Percentiles rank a stretch among this genome's conserved stretches.
These are phyloP conservation scores for Ptychochromis oligacanthus DNA, from an alignment of 2,113 vertebrate species.

Conservation along the genomic window DNA sequence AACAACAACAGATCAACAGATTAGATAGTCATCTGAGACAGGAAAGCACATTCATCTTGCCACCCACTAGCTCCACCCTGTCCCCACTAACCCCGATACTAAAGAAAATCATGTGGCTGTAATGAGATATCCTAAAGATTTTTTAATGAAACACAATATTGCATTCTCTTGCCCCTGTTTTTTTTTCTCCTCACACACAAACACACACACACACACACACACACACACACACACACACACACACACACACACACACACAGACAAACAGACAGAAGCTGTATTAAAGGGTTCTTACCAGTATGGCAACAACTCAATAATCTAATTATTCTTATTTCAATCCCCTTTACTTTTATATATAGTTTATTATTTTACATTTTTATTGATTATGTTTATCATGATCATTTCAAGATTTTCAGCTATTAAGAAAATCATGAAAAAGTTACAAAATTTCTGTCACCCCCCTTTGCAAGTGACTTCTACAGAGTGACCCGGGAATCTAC, in stretches of 20 bases:
- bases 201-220: not conserved
- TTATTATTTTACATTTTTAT: not conserved
- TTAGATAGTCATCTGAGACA: conserved; percentile 67
- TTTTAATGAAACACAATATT: conserved; percentile 79
- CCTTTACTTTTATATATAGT: not conserved
- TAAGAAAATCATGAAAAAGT: not conserved
- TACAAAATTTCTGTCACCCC: not conserved
- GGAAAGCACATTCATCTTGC: conserved; percentile 69
- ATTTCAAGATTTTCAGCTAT: not conserved
- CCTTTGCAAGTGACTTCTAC: too few relatives aligned
- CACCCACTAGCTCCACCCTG: conserved; percentile 38
- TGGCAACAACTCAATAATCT: not conserved
- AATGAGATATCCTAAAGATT: conserved; percentile 77
- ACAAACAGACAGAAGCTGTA: not conserved
- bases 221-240: not conserved
- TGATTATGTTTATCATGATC: not conserved
- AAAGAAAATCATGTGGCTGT: conserved; percentile 72
- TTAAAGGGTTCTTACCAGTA: not conserved
- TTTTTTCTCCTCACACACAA: not conserved
- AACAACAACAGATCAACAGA: conserved; percentile 56
- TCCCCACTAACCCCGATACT: conserved; percentile 42
- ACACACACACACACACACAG: not conserved
- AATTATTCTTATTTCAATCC: not conserved
- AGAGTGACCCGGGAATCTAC: too few relatives aligned
- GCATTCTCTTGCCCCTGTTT: conserved; percentile 60